Conservation (phyloP, 2,888 invertebrate genomes). For the Chaetogeoica ovagalla region DNA sequence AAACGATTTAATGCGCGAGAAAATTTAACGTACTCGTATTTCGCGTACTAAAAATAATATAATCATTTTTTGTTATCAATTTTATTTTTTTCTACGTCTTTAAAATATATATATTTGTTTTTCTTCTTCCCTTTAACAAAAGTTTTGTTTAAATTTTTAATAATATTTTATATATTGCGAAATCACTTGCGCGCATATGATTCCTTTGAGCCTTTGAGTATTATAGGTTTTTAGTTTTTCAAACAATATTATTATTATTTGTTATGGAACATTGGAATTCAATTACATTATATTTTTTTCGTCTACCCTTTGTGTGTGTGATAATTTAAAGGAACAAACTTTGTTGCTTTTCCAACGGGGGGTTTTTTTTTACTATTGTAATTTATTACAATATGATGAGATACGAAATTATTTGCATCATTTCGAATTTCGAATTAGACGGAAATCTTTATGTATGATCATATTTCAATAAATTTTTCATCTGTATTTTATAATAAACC, state of each 20-base stretch:
- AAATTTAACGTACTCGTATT: no score
- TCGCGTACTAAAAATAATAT: no score
- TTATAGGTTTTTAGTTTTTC: conserved; percentile 14
- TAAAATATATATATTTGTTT: no score
- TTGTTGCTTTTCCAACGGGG: not conserved
- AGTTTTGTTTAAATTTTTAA: not conserved
- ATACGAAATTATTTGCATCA: no score
- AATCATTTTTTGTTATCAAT: no score
- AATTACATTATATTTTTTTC: not conserved
- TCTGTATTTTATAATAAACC: no score
- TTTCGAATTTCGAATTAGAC: no score
- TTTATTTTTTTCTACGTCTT: no score
- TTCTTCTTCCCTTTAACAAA: not conserved
- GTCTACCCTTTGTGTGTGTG: not conserved
- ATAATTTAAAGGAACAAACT: not conserved
- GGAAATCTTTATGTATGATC: no score
- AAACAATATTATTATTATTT: conserved; percentile 18
- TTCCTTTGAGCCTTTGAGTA: conserved; percentile 26
- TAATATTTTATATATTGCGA: not conserved
- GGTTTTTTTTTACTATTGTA: not conserved
- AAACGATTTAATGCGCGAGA: no score
- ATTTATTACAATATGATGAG: not conserved
- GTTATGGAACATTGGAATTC: not conserved
- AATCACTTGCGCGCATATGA: not conserved
- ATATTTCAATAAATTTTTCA: no score